phyloP scores from a whole-genome alignment of 2,113 vertebrate species.

The Thunnus thynnus region DNA sequence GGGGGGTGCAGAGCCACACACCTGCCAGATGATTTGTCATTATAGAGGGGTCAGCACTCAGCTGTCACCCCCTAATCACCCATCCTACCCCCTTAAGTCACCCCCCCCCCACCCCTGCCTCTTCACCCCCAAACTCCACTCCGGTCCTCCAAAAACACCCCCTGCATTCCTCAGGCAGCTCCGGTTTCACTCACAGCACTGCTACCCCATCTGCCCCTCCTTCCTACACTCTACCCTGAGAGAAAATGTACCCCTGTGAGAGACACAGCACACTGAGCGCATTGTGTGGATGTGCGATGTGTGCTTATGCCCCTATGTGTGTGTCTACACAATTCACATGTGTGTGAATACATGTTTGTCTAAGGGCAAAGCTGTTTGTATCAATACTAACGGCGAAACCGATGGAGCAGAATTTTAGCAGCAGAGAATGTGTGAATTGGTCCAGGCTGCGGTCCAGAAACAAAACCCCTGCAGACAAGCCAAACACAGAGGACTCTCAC shows the following conservation, averaged over 20 bases:
- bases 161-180: slow-evolving; percentile 82
- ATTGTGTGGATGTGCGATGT: slow-evolving; percentile 67
- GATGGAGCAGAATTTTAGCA: slow-evolving; percentile 28
- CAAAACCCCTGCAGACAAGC: slow-evolving; percentile 73
- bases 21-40: slow-evolving; percentile 90
- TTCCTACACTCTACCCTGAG: slow-evolving; percentile 67
- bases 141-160: slow-evolving; percentile 76
- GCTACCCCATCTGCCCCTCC: slow-evolving; percentile 81
- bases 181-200: slow-evolving; percentile 84
- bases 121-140: slow-evolving; percentile 70
- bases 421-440: slow-evolving; percentile 56
- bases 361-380: slow-evolving; percentile 52
- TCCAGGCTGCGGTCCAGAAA: slow-evolving; percentile 59
- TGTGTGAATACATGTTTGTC: slow-evolving; percentile 67
- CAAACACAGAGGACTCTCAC: slow-evolving; percentile 81
- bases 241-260: slow-evolving; percentile 78
- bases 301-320: slow-evolving; percentile 33
- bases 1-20: slow-evolving; percentile 78
- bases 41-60: slow-evolving; percentile 88
- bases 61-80: slow-evolving; percentile 90
- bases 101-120: slow-evolving; percentile 33
- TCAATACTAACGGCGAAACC: slow-evolving; percentile 33
- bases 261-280: slow-evolving; percentile 69
- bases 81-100: slow-evolving; percentile 77
- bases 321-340: slow-evolving; percentile 48